These are phyloP conservation scores for Cheilosia pagana DNA, from an alignment of 2,888 invertebrate species.

Conservation along the genomic window DNA sequence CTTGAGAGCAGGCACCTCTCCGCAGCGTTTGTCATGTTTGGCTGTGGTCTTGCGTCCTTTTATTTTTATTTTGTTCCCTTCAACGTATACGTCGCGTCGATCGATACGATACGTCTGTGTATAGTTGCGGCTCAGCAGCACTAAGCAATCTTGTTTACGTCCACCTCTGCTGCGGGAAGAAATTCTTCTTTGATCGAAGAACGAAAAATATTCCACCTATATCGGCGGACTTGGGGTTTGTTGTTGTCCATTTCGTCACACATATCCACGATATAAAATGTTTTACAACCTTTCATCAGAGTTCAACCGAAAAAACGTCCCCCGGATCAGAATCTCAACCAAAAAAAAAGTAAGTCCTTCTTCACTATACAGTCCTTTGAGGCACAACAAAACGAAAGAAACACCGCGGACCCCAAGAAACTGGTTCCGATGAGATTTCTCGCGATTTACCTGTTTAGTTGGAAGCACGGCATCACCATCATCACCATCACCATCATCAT, in stretches of 20 bases:
- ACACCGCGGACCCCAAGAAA: constrained; percentile 30
- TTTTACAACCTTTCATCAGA: constrained; percentile 57
- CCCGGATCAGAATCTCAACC: neutral
- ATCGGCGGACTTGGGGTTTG: constrained; percentile 5
- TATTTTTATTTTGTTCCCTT: constrained; percentile 1
- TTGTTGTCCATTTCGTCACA: constrained; percentile 64
- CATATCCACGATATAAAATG: constrained; percentile 54
- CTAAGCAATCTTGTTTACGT: constrained; percentile 62
- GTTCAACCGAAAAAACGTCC: neutral
- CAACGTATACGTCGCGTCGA: constrained; percentile 1
- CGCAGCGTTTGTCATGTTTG: constrained; percentile 9
- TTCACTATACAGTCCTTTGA: constrained; percentile 47
- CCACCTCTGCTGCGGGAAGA: constrained; percentile 50
- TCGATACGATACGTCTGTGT: neutral
- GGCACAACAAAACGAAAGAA: constrained; percentile 36
- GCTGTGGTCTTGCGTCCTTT: constrained; percentile 10
- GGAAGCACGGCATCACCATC: constrained; percentile 10
- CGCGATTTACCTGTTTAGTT: constrained; percentile 69
- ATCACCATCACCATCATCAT: constrained; percentile 39
- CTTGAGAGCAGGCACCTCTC: constrained; percentile 13
- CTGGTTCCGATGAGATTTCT: constrained; percentile 61
- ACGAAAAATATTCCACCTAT: constrained; percentile 21
- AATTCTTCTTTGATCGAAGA: constrained; percentile 45
- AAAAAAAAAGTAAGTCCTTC: constrained; percentile 29
- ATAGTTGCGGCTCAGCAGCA: constrained; percentile 30